Evolutionary conservation across 2,888 invertebrate species (phyloP).

Genomic region (Eurois occulta): DNA sequence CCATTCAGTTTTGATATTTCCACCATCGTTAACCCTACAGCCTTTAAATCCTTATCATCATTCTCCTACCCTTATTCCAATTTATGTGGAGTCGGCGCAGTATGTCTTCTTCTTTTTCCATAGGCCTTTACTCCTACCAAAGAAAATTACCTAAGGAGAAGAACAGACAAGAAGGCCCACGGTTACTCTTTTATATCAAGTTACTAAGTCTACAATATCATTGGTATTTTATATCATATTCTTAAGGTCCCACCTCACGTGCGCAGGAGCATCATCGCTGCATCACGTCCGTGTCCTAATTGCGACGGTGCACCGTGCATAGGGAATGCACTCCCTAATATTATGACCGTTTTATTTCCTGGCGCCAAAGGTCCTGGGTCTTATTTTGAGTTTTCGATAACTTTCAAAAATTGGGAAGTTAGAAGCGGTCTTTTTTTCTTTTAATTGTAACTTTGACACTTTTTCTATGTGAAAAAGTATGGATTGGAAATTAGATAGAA

Average conservation of each 20-base stretch:
- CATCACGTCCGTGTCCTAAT: conserved; percentile 78
- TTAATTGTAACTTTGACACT: not conserved
- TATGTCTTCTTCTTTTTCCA: too few relatives aligned
- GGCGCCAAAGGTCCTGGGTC: conserved; percentile 51
- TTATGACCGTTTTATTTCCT: conserved; percentile 55
- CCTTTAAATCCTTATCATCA: too few relatives aligned
- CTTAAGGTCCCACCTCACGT: conserved; percentile 74
- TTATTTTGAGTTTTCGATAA: not conserved
- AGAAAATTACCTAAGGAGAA: not conserved
- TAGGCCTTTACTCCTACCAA: not conserved
- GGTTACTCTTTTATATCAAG: not conserved
- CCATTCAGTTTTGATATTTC: too few relatives aligned
- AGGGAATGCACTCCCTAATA: conserved; percentile 67
- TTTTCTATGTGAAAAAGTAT: not conserved
- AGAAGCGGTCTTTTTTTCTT: not conserved
- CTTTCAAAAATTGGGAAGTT: not conserved
- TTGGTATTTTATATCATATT: conserved; percentile 9
- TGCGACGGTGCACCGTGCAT: conserved; percentile 76
- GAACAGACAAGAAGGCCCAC: not conserved
- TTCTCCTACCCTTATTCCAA: too few relatives aligned
- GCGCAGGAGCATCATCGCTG: conserved; percentile 43
- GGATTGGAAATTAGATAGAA: not conserved
- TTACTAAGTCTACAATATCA: conserved; percentile 5
- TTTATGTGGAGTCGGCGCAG: too few relatives aligned
- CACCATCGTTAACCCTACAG: too few relatives aligned